These are phyloP conservation scores for Orcinus orca DNA, from an alignment of 2,113 vertebrate species.

Conservation along the genomic window DNA sequence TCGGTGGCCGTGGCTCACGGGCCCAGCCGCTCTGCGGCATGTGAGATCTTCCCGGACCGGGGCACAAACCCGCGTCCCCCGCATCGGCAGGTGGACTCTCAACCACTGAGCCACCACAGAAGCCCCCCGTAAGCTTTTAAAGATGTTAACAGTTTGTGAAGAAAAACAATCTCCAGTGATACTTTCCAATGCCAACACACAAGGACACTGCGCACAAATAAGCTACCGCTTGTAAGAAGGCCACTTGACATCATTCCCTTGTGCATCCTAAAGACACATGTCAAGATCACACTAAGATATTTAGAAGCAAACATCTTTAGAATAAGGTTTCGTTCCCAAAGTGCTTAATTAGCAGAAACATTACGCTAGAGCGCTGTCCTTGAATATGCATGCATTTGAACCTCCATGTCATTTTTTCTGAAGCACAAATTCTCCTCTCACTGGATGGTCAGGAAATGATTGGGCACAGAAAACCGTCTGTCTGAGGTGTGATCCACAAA, in stretches of 20 bases:
- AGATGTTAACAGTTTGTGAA: slow-evolving; percentile 46
- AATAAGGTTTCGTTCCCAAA: slow-evolving; percentile 60
- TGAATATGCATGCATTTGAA: slow-evolving; percentile 56
- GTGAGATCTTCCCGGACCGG: too few species aligned
- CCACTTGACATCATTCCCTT: slow-evolving; percentile 36
- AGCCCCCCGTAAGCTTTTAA: not conserved
- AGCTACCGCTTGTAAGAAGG: slow-evolving; percentile 38
- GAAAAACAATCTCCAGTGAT: slow-evolving; percentile 10
- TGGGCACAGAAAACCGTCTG: not conserved
- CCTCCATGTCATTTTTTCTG: slow-evolving; percentile 25
- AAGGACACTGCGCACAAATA: slow-evolving; percentile 1
- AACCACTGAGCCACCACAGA: too few species aligned
- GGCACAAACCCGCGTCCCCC: too few species aligned
- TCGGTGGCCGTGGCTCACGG: too few species aligned
- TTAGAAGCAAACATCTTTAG: slow-evolving; percentile 67
- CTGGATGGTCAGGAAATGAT: slow-evolving; percentile 25
- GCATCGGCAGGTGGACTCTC: too few species aligned
- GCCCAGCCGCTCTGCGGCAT: too few species aligned
- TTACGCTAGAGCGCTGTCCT: slow-evolving; percentile 35
- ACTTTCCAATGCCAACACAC: not conserved
- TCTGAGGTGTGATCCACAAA: not conserved
- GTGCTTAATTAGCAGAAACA: slow-evolving; percentile 69
- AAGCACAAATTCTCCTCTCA: slow-evolving; percentile 30
- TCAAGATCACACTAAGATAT: slow-evolving; percentile 47
- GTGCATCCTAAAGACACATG: slow-evolving; percentile 34